Evolutionary conservation across 2,888 invertebrate species (phyloP).

Genomic region (Nebria brevicollis): DNA sequence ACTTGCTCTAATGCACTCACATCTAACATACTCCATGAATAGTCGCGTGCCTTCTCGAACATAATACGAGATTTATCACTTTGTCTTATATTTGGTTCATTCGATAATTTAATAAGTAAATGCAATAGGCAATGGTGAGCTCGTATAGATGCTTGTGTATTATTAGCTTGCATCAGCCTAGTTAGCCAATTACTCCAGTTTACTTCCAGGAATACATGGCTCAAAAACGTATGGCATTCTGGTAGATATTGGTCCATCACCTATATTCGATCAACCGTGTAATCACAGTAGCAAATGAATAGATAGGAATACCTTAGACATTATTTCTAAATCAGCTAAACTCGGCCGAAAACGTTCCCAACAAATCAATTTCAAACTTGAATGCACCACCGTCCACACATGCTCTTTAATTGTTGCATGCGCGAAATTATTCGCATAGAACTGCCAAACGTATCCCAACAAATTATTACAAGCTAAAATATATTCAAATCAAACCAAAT

Average conservation of each 20-base stretch:
- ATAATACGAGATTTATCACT: slow-evolving; percentile 62
- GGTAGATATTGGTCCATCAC: slow-evolving; percentile 74
- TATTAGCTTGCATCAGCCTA: slow-evolving; percentile 61
- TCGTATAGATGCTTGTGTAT: slow-evolving; percentile 60
- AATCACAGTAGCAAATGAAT: background rate
- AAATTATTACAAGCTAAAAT: slow-evolving; percentile 66
- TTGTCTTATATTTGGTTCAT: slow-evolving; percentile 76
- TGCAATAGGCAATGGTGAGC: slow-evolving; percentile 73
- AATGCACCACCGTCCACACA: slow-evolving; percentile 72
- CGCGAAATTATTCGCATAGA: slow-evolving; percentile 76
- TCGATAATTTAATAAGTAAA: slow-evolving; percentile 77
- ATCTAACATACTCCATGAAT: slow-evolving; percentile 74
- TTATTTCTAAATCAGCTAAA: slow-evolving; percentile 72
- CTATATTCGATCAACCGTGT: slow-evolving; percentile 53
- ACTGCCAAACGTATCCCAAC: slow-evolving; percentile 73
- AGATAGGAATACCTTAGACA: slow-evolving; percentile 68
- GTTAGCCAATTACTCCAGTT: slow-evolving; percentile 73
- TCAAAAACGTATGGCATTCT: slow-evolving; percentile 76
- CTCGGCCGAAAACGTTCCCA: slow-evolving; percentile 79
- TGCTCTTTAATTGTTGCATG: slow-evolving; percentile 73
- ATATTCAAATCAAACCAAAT: slow-evolving; percentile 44
- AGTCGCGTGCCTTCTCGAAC: slow-evolving; percentile 70
- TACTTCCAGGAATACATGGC: slow-evolving; percentile 74
- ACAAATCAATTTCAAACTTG: slow-evolving; percentile 71
- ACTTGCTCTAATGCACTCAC: slow-evolving; percentile 71